Base-by-base conservation (phyloP, 1,140 invertebrate genomes). In the Hylyphantes graminicola region DNA sequence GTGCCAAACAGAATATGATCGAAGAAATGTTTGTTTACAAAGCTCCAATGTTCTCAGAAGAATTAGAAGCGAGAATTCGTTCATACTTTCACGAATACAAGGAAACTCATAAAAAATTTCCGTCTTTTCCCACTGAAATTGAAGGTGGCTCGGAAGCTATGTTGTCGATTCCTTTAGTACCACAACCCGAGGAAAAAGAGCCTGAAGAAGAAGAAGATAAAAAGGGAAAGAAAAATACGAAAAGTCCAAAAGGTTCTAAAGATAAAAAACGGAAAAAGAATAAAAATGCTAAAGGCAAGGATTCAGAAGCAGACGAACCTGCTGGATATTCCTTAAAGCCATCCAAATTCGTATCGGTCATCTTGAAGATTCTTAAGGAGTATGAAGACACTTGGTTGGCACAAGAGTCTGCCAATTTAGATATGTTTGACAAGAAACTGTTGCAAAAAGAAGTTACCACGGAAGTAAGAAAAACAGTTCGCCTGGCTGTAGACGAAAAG, bases 31-130 rank as follows among this genome's bases (percentile, higher is more conserved):
- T 74, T 17, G 55, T 19, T n/a, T 65, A 74, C 57, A 15, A 65
- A 8, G 61, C n/a, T 48, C 59, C 72, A 7, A 65, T 11, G 48
- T 55, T 83, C 70, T 67, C 57, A 53, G 80, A 83, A 57, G 53
- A 74, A 53, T 54, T 83, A n/a, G 80, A 83, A 15, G 80, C 74
- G 0, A 83, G 65, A 57, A 83, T 83, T 55, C 59, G 70, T 15
- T 10, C 3, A 17, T 83, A 65, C 67, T 48, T 83, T 21, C 51
- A 83, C 10, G 19, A 65, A 35, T 75, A 83, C 19, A 51, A 55
- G 7, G 61, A 64, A 17, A 35, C 65, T 7, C 35, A 67, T 7
- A 72, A 72, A 57, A 15, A 53, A 10, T 83, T 53, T 65, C 80
- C 80, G 11, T 19, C 13, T 0, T 57, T 83, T 48, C 80, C 80